Evolutionary conservation across 2,888 invertebrate genomes (phyloP), one percentile per base, ranked within the genome.

Genomic region (Lissocephala sabroskyi): DNA sequence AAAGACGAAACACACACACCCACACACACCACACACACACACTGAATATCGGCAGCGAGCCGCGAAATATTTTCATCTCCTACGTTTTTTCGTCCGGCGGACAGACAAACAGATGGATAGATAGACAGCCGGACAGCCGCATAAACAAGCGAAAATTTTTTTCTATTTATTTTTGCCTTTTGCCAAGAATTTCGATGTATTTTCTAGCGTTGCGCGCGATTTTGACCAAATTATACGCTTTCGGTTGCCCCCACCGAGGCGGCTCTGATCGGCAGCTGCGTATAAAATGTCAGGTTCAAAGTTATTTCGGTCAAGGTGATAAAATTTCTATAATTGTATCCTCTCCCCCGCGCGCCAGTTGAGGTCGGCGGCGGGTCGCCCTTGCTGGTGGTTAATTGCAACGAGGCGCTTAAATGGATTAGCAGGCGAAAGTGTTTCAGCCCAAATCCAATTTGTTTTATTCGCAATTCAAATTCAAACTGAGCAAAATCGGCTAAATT

Each of bases 161-260:
- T 23, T 23, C 23, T 41, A 23, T 23, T 28, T 26, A 35, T 52
- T 36, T 50, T 49, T 58, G 46, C 36, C 47, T 52, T 41, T 59
- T 68, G 77, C 70, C 77, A 68, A 68, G 66, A 76, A 74, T 76
- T 62, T 73, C 65, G 54, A 70, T 74, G 56, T 68, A 76, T 76
- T 73, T 59, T 57, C 52, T 70, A 56, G 44, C 55, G 43, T 49
- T 58, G 49, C 37, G 49, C 59, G 50, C 42, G 47, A 64, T 55
- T 55, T 60, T 59, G 41, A 49, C 47, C 50, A 57, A 61, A 57
- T 51, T 52, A 42, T 49, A 41, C 39, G 46, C 56, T 35, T 16
- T 35, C n/a, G n/a, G n/a, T n/a, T n/a, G n/a, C n/a, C n/a, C n/a
- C n/a, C n/a, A n/a, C n/a, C n/a, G n/a, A n/a, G n/a, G n/a, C n/a